These are phyloP conservation scores for Microtus oregoni DNA, from an alignment of 2,113 vertebrate species.

Conservation along the genomic window DNA sequence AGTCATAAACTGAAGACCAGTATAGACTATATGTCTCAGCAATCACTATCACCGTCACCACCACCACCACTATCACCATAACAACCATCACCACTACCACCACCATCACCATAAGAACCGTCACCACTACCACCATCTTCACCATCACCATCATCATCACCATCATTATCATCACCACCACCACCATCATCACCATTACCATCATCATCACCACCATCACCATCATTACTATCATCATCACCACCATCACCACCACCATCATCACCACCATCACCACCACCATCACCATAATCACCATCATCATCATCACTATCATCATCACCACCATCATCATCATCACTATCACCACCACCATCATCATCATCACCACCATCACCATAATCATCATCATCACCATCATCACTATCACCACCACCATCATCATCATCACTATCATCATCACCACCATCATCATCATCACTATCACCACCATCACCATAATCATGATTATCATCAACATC, in stretches of 20 bases:
- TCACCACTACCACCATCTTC: too few relatives aligned
- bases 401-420: rapidly evolving
- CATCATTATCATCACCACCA: too few relatives aligned
- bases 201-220: rapidly evolving
- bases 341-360: too few relatives aligned
- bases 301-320: rapidly evolving
- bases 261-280: too few relatives aligned
- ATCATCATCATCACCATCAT: rapidly evolving
- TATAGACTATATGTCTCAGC: background rate
- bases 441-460: rapidly evolving
- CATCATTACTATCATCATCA: rapidly evolving
- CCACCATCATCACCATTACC: too few relatives aligned
- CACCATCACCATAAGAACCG: too few relatives aligned
- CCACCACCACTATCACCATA: too few relatives aligned
- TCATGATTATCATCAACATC: rapidly evolving
- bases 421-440: rapidly evolving
- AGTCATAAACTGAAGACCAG: background rate
- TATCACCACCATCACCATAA: rapidly evolving
- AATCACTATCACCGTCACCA: background rate
- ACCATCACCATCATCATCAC: rapidly evolving
- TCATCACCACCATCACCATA: too few relatives aligned
- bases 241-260: rapidly evolving
- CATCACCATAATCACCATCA: rapidly evolving
- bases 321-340: too few relatives aligned
- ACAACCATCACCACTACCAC: too few relatives aligned